Percentiles rank a stretch among this genome's conserved stretches.
These are phyloP conservation scores for Drosophila kuntzei DNA, from an alignment of 2,888 invertebrate species.

Conservation along the genomic window DNA sequence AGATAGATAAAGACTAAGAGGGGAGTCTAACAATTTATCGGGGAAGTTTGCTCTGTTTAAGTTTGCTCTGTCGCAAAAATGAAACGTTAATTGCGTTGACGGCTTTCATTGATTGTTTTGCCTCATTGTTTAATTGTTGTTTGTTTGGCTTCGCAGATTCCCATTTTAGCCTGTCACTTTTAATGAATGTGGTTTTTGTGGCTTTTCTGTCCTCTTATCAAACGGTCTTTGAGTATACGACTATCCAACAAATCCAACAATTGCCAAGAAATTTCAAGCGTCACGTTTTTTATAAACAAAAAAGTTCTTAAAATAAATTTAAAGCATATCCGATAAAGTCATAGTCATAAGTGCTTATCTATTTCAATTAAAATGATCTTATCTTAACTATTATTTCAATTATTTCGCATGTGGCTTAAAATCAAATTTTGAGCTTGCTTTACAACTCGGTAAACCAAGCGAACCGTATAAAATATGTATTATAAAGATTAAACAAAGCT, in stretches of 20 bases:
- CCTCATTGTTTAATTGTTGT: conserved; percentile 33
- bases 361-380: conserved; percentile 7
- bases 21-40: conserved; percentile 40
- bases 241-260: background rate
- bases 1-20: background rate
- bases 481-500: background rate
- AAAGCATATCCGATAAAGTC: conserved; percentile 1
- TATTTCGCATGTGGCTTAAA: background rate
- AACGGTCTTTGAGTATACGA: background rate
- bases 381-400: conserved; percentile 1
- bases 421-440: background rate
- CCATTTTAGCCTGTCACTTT: conserved; percentile 28
- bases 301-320: conserved; percentile 10
- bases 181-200: conserved; percentile 29
- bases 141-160: conserved; percentile 42
- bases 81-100: conserved; percentile 59
- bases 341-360: conserved; percentile 8
- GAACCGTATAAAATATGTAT: no score
- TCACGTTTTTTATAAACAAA: conserved; percentile 6
- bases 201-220: conserved; percentile 6
- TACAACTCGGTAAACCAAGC: background rate
- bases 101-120: conserved; percentile 37
- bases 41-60: conserved; percentile 22
- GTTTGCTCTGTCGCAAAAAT: conserved; percentile 26
- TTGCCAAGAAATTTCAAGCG: conserved; percentile 2